Percentiles rank a stretch among this genome's conserved stretches.
These are phyloP conservation scores for Lagopus muta DNA, from an alignment of 2,113 vertebrate genomes.

Conservation along the genomic window DNA sequence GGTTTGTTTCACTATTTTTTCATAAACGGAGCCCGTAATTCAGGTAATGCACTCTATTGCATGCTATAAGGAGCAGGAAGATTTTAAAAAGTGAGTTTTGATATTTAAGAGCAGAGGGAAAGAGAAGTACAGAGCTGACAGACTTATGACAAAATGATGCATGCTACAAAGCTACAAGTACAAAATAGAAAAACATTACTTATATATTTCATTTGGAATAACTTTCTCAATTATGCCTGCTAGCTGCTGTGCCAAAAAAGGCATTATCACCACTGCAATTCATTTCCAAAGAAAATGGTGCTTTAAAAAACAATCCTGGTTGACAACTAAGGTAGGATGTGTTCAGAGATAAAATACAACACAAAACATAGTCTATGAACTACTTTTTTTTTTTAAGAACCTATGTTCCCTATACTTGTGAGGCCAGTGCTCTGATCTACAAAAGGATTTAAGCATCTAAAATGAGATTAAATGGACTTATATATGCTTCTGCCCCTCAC, in stretches of 20 bases:
- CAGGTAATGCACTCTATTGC: not conserved
- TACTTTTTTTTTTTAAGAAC: not conserved
- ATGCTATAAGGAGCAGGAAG: not conserved
- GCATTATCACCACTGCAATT: not conserved
- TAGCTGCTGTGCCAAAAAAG: not conserved
- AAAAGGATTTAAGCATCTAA: not conserved
- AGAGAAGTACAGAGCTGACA: not conserved
- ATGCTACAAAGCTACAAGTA: constrained; percentile 3
- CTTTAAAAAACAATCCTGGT: not conserved
- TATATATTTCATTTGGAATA: not conserved
- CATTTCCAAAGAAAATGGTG: not conserved
- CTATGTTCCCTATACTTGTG: not conserved
- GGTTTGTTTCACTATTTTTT: not conserved
- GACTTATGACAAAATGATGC: not conserved
- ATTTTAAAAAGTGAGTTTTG: not conserved
- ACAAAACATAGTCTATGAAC: not conserved
- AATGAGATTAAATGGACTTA: not conserved
- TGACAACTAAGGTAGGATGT: not conserved
- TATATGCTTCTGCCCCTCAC: not conserved
- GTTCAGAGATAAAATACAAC: not conserved
- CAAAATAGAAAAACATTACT: constrained; percentile 3
- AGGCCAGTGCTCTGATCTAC: not conserved
- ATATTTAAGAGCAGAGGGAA: accelerated
- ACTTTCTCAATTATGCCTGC: not conserved
- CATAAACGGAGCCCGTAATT: not conserved